phyloP scores from a whole-genome alignment of 2,888 invertebrate genomes.

The Drosophila basisetae region DNA sequence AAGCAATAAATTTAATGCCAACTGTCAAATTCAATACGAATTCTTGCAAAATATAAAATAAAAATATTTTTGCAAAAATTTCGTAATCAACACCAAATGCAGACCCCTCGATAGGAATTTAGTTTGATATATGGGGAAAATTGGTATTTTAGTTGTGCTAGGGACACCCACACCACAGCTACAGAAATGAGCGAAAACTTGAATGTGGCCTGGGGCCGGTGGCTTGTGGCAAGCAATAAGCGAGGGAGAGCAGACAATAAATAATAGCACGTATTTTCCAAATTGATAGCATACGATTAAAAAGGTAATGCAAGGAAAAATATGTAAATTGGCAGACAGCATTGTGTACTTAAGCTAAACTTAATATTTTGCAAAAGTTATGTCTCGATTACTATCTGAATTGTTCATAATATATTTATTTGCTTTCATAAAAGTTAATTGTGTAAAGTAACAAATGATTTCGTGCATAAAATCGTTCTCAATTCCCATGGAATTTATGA shows the following conservation, averaged over 20 bases:
- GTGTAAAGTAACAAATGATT: background rate
- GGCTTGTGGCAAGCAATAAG: conserved; percentile 5
- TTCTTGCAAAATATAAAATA: conserved; percentile 16
- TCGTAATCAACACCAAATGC: conserved; percentile 4
- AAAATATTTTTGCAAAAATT: conserved; percentile 30
- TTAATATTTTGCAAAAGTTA: background rate
- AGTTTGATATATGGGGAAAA: conserved; percentile 29
- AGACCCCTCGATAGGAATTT: conserved; percentile 26
- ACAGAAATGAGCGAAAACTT: background rate
- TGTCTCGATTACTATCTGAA: background rate
- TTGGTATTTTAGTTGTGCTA: conserved; percentile 9
- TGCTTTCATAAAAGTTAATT: background rate
- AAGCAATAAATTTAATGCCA: background rate
- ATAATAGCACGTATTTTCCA: conserved; percentile 19
- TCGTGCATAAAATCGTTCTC: background rate
- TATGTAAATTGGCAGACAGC: background rate
- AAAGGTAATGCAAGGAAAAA: background rate
- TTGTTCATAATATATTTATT: background rate
- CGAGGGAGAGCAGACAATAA: conserved; percentile 12
- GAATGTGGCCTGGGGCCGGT: conserved; percentile 1
- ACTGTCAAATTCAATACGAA: conserved; percentile 14
- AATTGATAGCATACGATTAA: background rate
- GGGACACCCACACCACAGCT: conserved; percentile 29
- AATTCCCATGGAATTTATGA: background rate
- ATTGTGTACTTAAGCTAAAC: background rate